Percentiles rank a stretch among this genome's conserved stretches.
Conservation (phyloP, 1,140 invertebrate species). For the Battus philenor region DNA sequence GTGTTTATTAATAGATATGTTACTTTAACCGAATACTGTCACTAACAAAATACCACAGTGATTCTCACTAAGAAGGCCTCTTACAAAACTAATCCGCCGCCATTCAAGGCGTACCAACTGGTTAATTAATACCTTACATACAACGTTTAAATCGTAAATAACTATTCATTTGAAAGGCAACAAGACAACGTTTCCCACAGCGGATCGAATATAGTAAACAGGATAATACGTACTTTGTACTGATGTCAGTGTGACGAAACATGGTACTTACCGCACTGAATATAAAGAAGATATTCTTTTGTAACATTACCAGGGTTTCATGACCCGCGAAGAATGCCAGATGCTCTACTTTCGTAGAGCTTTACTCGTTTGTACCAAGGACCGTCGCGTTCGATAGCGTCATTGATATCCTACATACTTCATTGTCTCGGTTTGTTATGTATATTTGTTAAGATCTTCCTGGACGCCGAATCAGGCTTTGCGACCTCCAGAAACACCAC, state of each 20-base stretch:
- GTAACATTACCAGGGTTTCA: conserved; percentile 13
- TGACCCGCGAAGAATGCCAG: conserved; percentile 31
- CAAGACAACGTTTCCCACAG: conserved; percentile 52
- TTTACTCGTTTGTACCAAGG: conserved; percentile 12
- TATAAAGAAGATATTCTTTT: conserved; percentile 8
- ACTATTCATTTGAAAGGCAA: conserved; percentile 47
- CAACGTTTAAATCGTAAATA: conserved; percentile 29
- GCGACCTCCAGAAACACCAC: too few relatives aligned
- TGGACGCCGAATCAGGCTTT: too few relatives aligned
- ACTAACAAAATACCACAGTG: too few relatives aligned
- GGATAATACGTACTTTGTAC: not conserved
- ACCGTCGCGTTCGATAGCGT: conserved; percentile 4
- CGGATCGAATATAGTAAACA: conserved; percentile 21
- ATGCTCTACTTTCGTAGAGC: conserved; percentile 36
- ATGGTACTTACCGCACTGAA: conserved; percentile 1
- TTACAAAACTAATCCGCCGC: too few relatives aligned
- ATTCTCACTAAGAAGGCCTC: too few relatives aligned
- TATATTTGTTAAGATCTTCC: too few relatives aligned
- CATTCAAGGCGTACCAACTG: too few relatives aligned
- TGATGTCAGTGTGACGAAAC: not conserved
- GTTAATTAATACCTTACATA: not conserved
- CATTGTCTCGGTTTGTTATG: not conserved
- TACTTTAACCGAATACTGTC: too few relatives aligned
- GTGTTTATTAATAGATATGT: too few relatives aligned
- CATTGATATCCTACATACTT: not conserved